Evolutionary conservation across 2,888 invertebrate species (phyloP).

Genomic region (Sphaerophoria rueppellii): DNA sequence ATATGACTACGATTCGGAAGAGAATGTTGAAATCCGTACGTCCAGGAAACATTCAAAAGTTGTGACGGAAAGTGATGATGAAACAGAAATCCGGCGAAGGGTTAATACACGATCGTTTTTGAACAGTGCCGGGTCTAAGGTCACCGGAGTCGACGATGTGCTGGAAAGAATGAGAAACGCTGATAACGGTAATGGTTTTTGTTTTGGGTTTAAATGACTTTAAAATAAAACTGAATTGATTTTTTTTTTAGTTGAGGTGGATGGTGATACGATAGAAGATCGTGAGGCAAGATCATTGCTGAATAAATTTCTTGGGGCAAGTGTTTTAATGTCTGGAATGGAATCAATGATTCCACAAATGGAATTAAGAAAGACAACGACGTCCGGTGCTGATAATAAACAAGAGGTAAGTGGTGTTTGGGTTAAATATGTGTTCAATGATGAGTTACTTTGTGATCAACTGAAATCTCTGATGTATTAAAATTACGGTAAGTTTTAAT

Average conservation of each 20-base stretch:
- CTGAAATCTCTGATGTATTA: no score
- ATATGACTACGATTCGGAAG: conserved; percentile 68
- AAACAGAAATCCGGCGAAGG: conserved; percentile 75
- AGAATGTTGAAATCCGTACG: conserved; percentile 75
- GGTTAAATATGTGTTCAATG: no score
- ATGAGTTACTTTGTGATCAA: no score
- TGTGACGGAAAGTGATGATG: conserved; percentile 77
- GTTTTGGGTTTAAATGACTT: background rate
- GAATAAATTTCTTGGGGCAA: conserved; percentile 92
- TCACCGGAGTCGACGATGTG: conserved; percentile 89
- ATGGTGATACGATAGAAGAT: conserved; percentile 87
- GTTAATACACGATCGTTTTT: conserved; percentile 85
- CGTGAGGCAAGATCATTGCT: conserved; percentile 88
- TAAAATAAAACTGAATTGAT: no score
- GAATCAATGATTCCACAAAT: conserved; percentile 83
- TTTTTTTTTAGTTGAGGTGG: conserved; percentile 84
- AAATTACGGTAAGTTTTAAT: no score
- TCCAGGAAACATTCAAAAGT: conserved; percentile 74
- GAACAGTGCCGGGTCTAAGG: conserved; percentile 86
- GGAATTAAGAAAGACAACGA: conserved; percentile 74
- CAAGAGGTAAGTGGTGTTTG: conserved; percentile 78
- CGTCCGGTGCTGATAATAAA: conserved; percentile 72
- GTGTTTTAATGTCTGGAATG: conserved; percentile 90
- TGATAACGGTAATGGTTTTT: conserved; percentile 84
- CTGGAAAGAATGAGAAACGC: conserved; percentile 90